Base-by-base conservation (phyloP, 2,888 invertebrate genomes). In the Erebia palarica region DNA sequence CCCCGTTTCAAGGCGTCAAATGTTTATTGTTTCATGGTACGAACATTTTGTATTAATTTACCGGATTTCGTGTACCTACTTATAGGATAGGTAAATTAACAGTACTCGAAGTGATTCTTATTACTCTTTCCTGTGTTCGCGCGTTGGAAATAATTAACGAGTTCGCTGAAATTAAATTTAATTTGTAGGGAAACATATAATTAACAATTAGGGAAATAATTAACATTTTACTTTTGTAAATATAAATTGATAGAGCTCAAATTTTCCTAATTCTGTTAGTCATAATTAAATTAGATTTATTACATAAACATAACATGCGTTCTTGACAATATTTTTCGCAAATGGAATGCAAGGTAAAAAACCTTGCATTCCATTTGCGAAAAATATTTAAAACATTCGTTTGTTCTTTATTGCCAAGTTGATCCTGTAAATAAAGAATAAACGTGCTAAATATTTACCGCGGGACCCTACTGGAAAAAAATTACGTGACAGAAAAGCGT, bases 101-200 rank as follows among this genome's bases (percentile, higher is more conserved):
- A 16, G 18, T 53, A 16, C 3, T 4, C 27, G 27, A 16, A 53
- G 53, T 16, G 55, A 55, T 18, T 10, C 55, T 55, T 16, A 18
- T 18, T 55, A 55, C 55, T 18, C 10, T 53, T 55, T 55, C 55
- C 55, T 55, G 55, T 18, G 18, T 55, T 55, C 55, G 55, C 18
- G 18, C 18, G 16, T 16, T 55, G 55, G 16, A 55, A 55, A 55
- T 55, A 55, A 55, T 55, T 55, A 55, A 55, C 55, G 55, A 55
- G 10, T 55, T 55, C 55, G 55, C 55, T 55, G 55, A 10, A 18
- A 18, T 55, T 55, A 18, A 55, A 18, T 55, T 18, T 18, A 55
- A 55, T 55, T 55, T 16, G 55, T 4, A 36, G 36, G 36, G 36
- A 36, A 36, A 36, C 36, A 36, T 7, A 36, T 36, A 36, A 36